Percentiles rank a stretch among this genome's conserved stretches.
These are phyloP conservation scores for Pyrocephalus nanus DNA, from an alignment of 2,797 vertebrate genomes.

Conservation along the genomic window DNA sequence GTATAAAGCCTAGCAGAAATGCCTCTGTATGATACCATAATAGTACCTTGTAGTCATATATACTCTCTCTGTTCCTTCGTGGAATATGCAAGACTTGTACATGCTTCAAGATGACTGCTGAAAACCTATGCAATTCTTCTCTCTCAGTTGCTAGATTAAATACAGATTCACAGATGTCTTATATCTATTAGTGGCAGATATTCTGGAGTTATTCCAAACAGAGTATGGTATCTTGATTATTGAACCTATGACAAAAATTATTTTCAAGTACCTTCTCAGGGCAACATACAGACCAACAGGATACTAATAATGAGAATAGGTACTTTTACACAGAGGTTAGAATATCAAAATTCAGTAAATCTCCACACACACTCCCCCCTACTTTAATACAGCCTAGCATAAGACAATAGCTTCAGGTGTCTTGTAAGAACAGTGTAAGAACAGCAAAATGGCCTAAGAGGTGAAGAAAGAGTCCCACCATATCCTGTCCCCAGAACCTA, in stretches of 20 bases:
- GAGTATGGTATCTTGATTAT: background rate
- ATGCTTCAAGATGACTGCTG: background rate
- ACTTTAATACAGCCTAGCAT: background rate
- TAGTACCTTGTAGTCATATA: background rate
- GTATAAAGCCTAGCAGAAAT: background rate
- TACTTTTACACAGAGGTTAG: background rate
- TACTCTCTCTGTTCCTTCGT: background rate
- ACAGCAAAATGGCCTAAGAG: background rate
- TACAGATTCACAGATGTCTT: background rate
- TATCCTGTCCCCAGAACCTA: background rate
- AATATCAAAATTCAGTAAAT: background rate
- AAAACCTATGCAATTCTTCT: background rate
- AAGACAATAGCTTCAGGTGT: background rate
- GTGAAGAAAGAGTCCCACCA: background rate
- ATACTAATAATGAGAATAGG: background rate
- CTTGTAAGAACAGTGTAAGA: background rate
- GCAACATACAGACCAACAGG: background rate
- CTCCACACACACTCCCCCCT: accelerated
- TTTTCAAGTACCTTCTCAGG: background rate
- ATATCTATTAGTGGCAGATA: background rate
- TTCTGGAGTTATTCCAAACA: background rate
- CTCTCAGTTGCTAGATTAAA: background rate
- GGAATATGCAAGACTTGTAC: background rate
- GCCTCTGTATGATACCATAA: background rate
- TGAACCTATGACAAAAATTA: background rate